Evolutionary conservation across 35 echinoderm and acorn worm genomes (phyloP).

Genomic region (Patiria miniata): DNA sequence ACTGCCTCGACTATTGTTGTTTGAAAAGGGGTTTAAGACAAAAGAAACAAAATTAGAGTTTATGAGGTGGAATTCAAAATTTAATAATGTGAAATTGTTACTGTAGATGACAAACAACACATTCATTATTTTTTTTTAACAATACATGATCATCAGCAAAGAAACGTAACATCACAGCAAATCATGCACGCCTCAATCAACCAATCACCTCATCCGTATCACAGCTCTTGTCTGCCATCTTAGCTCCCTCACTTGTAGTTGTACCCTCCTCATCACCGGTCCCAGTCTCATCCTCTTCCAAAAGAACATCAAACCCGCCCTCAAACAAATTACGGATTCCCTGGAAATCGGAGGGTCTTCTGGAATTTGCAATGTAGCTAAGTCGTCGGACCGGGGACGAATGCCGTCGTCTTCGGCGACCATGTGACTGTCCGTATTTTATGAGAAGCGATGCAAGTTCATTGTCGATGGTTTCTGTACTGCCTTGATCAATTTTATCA

Average conservation of each 20-base stretch:
- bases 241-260: neutral
- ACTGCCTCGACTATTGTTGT: too few species aligned
- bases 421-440: constrained; percentile 9
- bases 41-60: too few species aligned
- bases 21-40: too few species aligned
- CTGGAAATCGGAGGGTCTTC: constrained; percentile 21
- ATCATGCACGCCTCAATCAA: neutral
- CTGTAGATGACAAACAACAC: too few species aligned
- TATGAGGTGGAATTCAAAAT: too few species aligned
- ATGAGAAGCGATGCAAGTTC: constrained; percentile 29
- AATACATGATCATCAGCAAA: too few species aligned
- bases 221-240: constrained; percentile 33
- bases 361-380: neutral
- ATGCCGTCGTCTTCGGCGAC: constrained; percentile 34
- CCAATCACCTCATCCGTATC: constrained; percentile 61
- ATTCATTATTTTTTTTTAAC: too few species aligned
- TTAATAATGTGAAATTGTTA: too few species aligned
- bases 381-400: constrained; percentile 10
- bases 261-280: constrained; percentile 2
- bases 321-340: constrained; percentile 28
- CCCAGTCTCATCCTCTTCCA: constrained; percentile 46
- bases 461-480: neutral
- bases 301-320: constrained; percentile 11
- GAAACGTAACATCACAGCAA: too few species aligned
- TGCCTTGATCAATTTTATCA: neutral